Conservation (phyloP, 2,888 invertebrate species). For the Drosophila leonis region DNA sequence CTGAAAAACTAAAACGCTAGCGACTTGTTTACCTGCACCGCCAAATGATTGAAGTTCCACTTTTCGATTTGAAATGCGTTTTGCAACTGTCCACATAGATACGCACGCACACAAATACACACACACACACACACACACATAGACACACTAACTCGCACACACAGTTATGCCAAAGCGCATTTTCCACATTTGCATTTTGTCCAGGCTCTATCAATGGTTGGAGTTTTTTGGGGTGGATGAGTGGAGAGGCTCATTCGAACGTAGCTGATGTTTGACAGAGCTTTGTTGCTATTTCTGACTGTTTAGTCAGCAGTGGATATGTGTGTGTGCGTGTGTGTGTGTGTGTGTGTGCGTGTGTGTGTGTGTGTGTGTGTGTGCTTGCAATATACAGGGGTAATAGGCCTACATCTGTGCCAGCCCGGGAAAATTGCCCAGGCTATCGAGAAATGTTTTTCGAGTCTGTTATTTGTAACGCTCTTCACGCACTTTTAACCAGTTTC, state of each 20-base stretch:
- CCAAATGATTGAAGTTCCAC: constrained; percentile 77
- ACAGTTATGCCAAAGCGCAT: constrained; percentile 71
- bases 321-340: constrained; percentile 8
- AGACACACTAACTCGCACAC: constrained; percentile 13
- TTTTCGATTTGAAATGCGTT: constrained; percentile 79
- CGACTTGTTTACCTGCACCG: constrained; percentile 58
- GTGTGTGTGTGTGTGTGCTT: constrained; percentile 9
- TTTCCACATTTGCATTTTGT: constrained; percentile 72
- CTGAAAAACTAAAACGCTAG: constrained; percentile 23
- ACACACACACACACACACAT: constrained; percentile 11
- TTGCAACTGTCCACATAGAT: constrained; percentile 55
- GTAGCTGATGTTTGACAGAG: constrained; percentile 74
- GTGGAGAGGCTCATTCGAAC: constrained; percentile 38
- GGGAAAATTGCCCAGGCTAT: constrained; percentile 16
- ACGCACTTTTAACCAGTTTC: constrained; percentile 49
- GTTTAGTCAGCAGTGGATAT: constrained; percentile 25
- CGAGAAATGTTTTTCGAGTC: constrained; percentile 21
- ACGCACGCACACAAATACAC: constrained; percentile 7
- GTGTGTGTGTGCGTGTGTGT: too few relatives aligned
- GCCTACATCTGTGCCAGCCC: constrained; percentile 18
- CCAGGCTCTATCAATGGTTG: constrained; percentile 40
- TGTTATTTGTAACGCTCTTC: constrained; percentile 54
- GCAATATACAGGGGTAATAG: constrained; percentile 32
- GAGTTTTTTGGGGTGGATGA: constrained; percentile 2
- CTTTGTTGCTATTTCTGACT: constrained; percentile 68